Evolutionary conservation across 2,888 invertebrate species (phyloP), one percentile per base, ranked within the genome.

Genomic region (Drosophila subsilvestris): DNA sequence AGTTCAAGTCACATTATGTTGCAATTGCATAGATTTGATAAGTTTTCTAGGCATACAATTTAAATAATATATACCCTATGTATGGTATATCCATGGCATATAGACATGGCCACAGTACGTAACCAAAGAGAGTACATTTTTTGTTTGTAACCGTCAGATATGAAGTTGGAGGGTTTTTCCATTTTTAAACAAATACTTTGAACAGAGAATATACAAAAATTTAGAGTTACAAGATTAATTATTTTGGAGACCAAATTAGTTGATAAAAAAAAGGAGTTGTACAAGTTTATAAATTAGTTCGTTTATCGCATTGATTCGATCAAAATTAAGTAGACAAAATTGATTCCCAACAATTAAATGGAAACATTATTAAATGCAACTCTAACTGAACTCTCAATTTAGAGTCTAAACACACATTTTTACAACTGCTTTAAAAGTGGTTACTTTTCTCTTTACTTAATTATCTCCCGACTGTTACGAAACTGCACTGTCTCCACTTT

Each of bases 11-110:
- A 76, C 78, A 80, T 74, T 58, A 55, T 59, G 50, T 63, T 66
- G 67, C 75, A 76, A 65, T 76, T 80, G 80, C 79, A 77, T 79
- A 69, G 75, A 73, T 65, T 74, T 84, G 78, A 81, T 84, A 79
- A 76, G 74, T 74, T 70, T 67, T 73, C 67, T 82, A 83, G 76
- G 79, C 80, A 77, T 77, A 59, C 47, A 60, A 49, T 53, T 53
- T 18, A 56, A 70, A 56, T 56, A 27, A 69, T 45, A 47, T 42
- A 43, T n/a, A 14, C 3, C 17, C 49, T 22, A 49, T 47, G 25
- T 20, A 47, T 37, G 20, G 6, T 37, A 37, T n/a, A 14, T 37
- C 37, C 5, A 37, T 14, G 7, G 37, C 22, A 53, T 22, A 42
- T 22, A 42, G 22, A 25, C 42, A 54, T 18, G 12, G 54, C 37